These are phyloP conservation scores for Eupithecia pulchellata DNA, from an alignment of 2,888 invertebrate genomes.

Conservation along the genomic window DNA sequence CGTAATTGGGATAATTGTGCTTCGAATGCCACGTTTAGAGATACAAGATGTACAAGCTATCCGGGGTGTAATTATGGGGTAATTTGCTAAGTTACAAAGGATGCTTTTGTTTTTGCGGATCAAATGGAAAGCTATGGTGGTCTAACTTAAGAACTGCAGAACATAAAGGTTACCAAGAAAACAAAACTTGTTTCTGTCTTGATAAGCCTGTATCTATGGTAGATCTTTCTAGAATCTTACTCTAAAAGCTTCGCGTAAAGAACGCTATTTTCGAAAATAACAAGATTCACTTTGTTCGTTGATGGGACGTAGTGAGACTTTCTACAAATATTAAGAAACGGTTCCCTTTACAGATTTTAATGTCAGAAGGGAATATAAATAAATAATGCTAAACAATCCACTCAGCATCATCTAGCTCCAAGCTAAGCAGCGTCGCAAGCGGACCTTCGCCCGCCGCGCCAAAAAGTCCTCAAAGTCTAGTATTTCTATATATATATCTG, in stretches of 20 bases:
- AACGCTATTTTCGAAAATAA: neutral
- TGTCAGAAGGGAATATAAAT: no score
- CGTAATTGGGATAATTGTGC: conserved; percentile 27
- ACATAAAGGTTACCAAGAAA: neutral
- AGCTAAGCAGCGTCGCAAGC: no score
- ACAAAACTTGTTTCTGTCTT: no score
- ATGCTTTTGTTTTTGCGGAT: conserved; percentile 7
- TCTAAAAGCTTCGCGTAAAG: neutral
- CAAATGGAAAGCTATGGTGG: neutral
- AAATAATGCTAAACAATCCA: no score
- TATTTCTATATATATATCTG: no score
- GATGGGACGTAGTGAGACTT: neutral
- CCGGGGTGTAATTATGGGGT: conserved; percentile 6
- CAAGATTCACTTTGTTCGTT: neutral
- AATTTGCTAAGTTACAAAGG: conserved; percentile 14
- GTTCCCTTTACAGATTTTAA: neutral
- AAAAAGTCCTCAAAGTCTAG: no score
- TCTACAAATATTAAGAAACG: neutral
- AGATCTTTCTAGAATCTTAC: neutral
- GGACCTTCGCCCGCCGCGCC: no score
- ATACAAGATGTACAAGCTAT: conserved; percentile 23
- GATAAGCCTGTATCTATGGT: no score
- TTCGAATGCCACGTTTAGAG: conserved; percentile 24
- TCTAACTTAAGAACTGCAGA: neutral
- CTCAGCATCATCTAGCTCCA: no score